Conservation (phyloP, 2,113 vertebrate species). For the Xenopus tropicalis region DNA sequence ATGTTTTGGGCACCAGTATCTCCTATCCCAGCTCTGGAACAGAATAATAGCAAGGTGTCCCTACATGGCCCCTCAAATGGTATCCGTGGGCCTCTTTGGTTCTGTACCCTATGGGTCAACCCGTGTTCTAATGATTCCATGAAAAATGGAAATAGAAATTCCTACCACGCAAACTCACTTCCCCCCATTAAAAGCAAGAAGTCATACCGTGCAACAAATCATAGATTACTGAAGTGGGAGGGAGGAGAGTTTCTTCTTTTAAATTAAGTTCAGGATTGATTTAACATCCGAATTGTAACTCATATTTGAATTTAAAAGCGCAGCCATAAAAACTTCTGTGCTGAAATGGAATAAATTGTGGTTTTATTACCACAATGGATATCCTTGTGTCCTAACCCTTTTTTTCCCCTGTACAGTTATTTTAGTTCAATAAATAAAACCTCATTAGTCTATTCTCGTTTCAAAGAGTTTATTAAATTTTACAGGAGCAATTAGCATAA, state of each 20-base stretch:
- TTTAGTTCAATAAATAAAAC: slow-evolving; percentile 99
- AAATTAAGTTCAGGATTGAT: slow-evolving; percentile 70
- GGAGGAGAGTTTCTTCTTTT: slow-evolving; percentile 53
- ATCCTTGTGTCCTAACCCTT: slow-evolving; percentile 76
- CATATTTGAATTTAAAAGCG: slow-evolving; percentile 78
- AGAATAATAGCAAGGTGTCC: too few species aligned
- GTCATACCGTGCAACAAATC: slow-evolving; percentile 59
- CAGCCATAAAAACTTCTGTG: slow-evolving; percentile 71
- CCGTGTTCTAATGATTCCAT: too few species aligned
- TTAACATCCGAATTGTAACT: slow-evolving; percentile 71
- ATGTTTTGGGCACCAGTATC: too few species aligned
- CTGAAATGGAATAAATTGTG: slow-evolving; percentile 74
- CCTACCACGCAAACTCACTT: slow-evolving; percentile 15
- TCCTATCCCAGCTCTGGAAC: too few species aligned
- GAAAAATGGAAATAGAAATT: too few species aligned
- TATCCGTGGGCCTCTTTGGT: too few species aligned
- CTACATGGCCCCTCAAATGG: too few species aligned
- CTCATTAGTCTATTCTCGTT: slow-evolving; percentile 97
- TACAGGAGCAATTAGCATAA: slow-evolving; percentile 98
- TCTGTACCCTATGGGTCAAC: too few species aligned
- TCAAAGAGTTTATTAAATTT: slow-evolving; percentile 99
- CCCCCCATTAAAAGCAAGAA: slow-evolving; percentile 55
- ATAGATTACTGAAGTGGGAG: slow-evolving; percentile 52
- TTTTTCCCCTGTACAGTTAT: slow-evolving; percentile 80
- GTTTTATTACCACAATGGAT: slow-evolving; percentile 73